These are phyloP conservation scores for Ceramica pisi DNA, from an alignment of 2,888 invertebrate genomes.

Conservation along the genomic window DNA sequence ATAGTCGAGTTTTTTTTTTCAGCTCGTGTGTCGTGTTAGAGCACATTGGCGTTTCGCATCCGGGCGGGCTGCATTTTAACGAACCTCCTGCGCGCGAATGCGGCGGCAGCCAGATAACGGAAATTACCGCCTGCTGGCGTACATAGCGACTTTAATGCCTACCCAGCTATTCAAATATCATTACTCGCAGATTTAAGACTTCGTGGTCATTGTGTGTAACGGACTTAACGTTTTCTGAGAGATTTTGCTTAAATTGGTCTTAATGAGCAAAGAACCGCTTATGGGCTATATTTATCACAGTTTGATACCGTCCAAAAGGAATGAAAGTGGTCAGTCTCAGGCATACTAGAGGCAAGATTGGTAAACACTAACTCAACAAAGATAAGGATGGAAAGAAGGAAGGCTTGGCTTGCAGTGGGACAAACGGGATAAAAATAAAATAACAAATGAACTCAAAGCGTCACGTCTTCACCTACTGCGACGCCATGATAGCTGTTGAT, in stretches of 20 bases:
- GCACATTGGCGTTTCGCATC: slow-evolving; percentile 82
- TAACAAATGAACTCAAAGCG: neutral
- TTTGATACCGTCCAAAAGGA: neutral
- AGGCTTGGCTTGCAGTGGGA: neutral
- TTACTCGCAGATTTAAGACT: slow-evolving; percentile 66
- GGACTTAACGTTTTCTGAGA: slow-evolving; percentile 25
- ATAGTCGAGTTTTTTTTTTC: slow-evolving; percentile 74
- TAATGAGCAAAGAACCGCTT: neutral
- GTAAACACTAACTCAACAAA: neutral
- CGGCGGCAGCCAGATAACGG: slow-evolving; percentile 79
- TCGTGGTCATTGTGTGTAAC: slow-evolving; percentile 56
- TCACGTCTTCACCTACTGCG: too few species aligned
- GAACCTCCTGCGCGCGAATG: slow-evolving; percentile 72
- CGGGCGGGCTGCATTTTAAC: slow-evolving; percentile 84
- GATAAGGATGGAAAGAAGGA: neutral
- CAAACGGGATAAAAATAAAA: neutral
- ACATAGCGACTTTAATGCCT: slow-evolving; percentile 68
- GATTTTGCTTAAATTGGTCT: slow-evolving; percentile 23
- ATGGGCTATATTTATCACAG: neutral
- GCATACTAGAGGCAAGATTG: neutral
- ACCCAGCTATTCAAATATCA: slow-evolving; percentile 74
- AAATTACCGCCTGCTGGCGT: slow-evolving; percentile 80
- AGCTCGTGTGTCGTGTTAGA: slow-evolving; percentile 75
- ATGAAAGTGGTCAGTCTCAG: neutral
- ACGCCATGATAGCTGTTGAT: slow-evolving; percentile 2